A percentile compares a stretch with the other conserved stretches of the same genome.
Evolutionary conservation across 2,113 vertebrate species (phyloP).

Genomic region (Triplophysa tibetana): DNA sequence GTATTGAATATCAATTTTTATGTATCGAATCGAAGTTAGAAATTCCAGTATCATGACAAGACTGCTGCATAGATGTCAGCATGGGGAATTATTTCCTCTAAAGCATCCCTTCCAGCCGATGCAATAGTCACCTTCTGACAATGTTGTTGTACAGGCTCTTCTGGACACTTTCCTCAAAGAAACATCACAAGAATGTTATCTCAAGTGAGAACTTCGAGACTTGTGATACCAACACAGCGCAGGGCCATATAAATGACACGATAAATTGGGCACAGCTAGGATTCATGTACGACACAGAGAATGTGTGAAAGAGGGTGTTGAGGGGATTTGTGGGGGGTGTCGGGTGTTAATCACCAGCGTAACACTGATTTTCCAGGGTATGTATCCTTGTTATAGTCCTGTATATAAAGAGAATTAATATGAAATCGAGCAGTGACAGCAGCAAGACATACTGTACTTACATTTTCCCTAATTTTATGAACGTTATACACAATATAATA

Average conservation of each 20-base stretch:
- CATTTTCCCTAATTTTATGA: neutral
- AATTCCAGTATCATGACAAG: too few species aligned
- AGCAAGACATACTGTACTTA: neutral
- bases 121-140: neutral
- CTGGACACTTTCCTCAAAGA: neutral
- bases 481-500: too few species aligned
- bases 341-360: slow-evolving; percentile 10
- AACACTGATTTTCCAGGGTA: neutral
- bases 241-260: neutral
- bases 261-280: slow-evolving; percentile 4
- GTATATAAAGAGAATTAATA: neutral
- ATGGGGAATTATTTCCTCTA: neutral
- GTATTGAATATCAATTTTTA: too few species aligned
- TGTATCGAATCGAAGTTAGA: too few species aligned
- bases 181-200: slow-evolving; percentile 5
- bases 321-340: slow-evolving; percentile 14
- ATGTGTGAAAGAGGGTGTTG: slow-evolving; percentile 27
- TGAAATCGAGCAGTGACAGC: neutral
- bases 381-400: neutral
- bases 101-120: neutral
- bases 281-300: neutral
- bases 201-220: slow-evolving; percentile 2
- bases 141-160: slow-evolving; percentile 19
- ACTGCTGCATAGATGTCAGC: neutral
- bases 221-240: neutral